A percentile compares a stretch with the other conserved stretches of the same genome.
Evolutionary conservation across 2,888 invertebrate species (phyloP).

Genomic region (Mongoloraphidia duomilia): DNA sequence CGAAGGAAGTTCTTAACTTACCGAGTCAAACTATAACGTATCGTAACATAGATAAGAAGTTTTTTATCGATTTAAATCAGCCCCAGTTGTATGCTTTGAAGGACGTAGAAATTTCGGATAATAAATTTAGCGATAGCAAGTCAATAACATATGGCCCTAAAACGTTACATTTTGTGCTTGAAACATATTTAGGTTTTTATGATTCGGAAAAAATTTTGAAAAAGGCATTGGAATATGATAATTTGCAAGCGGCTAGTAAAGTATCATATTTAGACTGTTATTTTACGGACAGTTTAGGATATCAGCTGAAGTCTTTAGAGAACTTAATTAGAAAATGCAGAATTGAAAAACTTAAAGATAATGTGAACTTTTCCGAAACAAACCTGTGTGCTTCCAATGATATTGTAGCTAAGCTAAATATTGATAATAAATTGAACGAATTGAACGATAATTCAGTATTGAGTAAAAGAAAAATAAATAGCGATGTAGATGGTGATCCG

Average conservation of each 20-base stretch:
- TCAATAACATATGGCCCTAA: slow-evolving; percentile 19
- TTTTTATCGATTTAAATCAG: slow-evolving; percentile 1
- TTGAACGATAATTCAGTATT: background rate
- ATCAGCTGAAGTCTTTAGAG: slow-evolving; percentile 27
- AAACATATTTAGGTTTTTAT: slow-evolving; percentile 27
- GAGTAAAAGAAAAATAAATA: slow-evolving; percentile 1
- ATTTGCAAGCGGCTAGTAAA: slow-evolving; percentile 30
- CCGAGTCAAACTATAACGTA: slow-evolving; percentile 29
- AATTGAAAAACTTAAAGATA: background rate
- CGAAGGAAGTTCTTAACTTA: slow-evolving; percentile 28
- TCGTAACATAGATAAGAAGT: slow-evolving; percentile 6
- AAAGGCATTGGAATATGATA: slow-evolving; percentile 25
- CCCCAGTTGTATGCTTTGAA: slow-evolving; percentile 8
- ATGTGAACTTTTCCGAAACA: too few relatives aligned
- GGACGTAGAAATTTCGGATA: background rate
- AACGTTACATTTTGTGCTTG: slow-evolving; percentile 27
- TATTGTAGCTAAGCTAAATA: too few relatives aligned
- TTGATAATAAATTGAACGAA: background rate
- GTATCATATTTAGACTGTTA: slow-evolving; percentile 27
- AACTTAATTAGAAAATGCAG: slow-evolving; percentile 6
- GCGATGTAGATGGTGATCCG: slow-evolving; percentile 6
- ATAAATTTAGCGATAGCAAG: background rate
- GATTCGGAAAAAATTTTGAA: slow-evolving; percentile 26
- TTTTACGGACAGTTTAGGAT: slow-evolving; percentile 28
- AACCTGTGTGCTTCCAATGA: too few relatives aligned